Evolutionary conservation across 2,113 vertebrate species (phyloP).

Genomic region (Thalassoma bifasciatum): DNA sequence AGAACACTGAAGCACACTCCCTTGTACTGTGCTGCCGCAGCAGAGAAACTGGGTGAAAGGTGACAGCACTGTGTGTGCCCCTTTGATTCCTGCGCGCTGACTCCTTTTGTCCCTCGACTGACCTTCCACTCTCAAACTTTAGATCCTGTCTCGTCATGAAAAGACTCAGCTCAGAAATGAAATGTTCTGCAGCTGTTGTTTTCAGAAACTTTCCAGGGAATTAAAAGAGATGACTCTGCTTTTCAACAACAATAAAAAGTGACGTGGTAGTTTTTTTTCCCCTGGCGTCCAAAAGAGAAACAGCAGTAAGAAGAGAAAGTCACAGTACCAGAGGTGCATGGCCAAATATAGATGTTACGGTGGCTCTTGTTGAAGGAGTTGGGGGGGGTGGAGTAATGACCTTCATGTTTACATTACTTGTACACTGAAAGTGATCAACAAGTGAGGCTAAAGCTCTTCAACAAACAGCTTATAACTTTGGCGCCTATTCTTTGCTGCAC

Average conservation of each 20-base stretch:
- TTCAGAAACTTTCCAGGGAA: neutral
- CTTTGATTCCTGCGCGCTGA: neutral
- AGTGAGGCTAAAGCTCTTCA: neutral
- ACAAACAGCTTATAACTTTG: neutral
- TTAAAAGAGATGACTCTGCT: neutral
- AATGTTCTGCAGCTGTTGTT: neutral
- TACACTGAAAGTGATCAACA: neutral
- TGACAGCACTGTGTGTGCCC: constrained; percentile 22
- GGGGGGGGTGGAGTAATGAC: constrained; percentile 12
- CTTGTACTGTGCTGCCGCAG: neutral
- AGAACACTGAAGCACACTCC: constrained; percentile 35
- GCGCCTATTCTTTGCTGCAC: no score
- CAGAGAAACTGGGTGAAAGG: constrained; percentile 71
- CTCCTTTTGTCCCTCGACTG: constrained; percentile 38
- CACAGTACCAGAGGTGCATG: neutral
- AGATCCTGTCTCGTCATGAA: neutral
- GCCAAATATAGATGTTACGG: constrained; percentile 44
- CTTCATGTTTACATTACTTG: constrained; percentile 9
- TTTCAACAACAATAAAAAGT: neutral
- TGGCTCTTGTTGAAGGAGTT: neutral
- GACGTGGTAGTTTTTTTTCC: neutral
- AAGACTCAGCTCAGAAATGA: constrained; percentile 6
- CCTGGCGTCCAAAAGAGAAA: neutral
- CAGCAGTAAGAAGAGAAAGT: neutral
- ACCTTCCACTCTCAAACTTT: constrained; percentile 43